These are phyloP conservation scores for Spinibarbus caldwelli DNA, from an alignment of 2,797 vertebrate genomes.

Conservation along the genomic window DNA sequence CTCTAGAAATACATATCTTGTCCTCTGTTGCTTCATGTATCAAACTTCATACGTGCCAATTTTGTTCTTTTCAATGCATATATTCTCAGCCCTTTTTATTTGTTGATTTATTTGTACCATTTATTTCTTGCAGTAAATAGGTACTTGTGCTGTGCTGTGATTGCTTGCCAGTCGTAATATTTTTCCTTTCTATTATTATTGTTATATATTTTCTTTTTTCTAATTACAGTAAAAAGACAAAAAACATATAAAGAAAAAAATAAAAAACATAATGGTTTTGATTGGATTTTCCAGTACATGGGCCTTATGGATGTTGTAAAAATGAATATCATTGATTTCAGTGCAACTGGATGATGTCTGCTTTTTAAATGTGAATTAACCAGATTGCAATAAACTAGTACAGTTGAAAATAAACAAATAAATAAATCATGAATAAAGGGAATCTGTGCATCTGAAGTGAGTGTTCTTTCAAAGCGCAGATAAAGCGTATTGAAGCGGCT, in stretches of 20 bases:
- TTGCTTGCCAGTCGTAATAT: slow-evolving; percentile 97
- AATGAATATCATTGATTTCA: slow-evolving; percentile 93
- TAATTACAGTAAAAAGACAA: slow-evolving; percentile 88
- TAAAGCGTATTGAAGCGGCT: slow-evolving; percentile 15
- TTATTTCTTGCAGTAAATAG: slow-evolving; percentile 92
- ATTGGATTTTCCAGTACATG: slow-evolving; percentile 98
- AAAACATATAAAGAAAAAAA: slow-evolving; percentile 82
- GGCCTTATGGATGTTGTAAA: slow-evolving; percentile 96
- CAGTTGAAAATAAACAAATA: slow-evolving; percentile 84
- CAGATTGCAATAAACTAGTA: slow-evolving; percentile 98
- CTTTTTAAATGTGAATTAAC: slow-evolving; percentile 99
- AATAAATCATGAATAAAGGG: slow-evolving; percentile 90
- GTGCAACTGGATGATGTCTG: slow-evolving; percentile 97
- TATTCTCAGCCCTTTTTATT: slow-evolving; percentile 52
- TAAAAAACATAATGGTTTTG: slow-evolving; percentile 91
- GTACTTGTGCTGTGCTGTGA: slow-evolving; percentile 98
- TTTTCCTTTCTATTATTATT: slow-evolving; percentile 86
- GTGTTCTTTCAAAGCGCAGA: slow-evolving; percentile 59
- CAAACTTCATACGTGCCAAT: slow-evolving; percentile 84
- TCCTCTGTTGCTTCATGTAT: slow-evolving; percentile 93
- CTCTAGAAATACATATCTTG: slow-evolving; percentile 87
- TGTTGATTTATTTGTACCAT: slow-evolving; percentile 77
- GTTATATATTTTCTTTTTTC: slow-evolving; percentile 85
- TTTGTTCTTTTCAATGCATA: slow-evolving; percentile 67
- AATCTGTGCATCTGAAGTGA: slow-evolving; percentile 78